Percentiles rank a stretch among this genome's conserved stretches.
These are phyloP conservation scores for Phoxinus dragarum DNA, from an alignment of 2,797 vertebrate species.

Conservation along the genomic window DNA sequence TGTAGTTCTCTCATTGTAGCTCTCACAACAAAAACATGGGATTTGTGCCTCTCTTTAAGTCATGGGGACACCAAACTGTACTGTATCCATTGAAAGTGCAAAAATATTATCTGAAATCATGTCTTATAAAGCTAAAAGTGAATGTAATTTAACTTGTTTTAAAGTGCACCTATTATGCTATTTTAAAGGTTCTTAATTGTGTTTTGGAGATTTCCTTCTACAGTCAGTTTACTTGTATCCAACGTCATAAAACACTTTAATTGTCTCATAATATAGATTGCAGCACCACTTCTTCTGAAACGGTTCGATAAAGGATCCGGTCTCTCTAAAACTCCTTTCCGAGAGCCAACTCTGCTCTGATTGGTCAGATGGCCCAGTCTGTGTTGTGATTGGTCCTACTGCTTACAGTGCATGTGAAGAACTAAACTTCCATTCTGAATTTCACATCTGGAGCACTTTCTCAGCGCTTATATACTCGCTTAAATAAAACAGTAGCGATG, in stretches of 20 bases:
- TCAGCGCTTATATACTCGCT: not conserved
- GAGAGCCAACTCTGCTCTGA: not conserved
- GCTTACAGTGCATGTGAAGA: not conserved
- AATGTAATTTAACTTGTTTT: not conserved
- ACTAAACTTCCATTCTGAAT: not conserved
- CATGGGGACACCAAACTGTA: not conserved
- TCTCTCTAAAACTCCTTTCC: not conserved
- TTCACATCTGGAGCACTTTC: not conserved
- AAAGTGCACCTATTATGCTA: not conserved
- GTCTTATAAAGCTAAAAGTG: not conserved
- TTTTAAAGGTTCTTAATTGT: not conserved
- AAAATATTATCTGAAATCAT: not conserved
- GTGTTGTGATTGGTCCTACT: not conserved
- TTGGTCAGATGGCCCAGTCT: not conserved
- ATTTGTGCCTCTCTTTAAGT: not conserved
- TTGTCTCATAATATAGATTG: not conserved
- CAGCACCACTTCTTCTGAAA: not conserved
- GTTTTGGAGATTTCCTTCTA: not conserved
- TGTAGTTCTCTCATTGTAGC: not conserved
- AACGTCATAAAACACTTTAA: not conserved
- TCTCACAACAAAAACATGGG: not conserved
- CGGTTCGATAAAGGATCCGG: not conserved
- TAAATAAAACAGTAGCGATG: not conserved
- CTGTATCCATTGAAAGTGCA: not conserved
- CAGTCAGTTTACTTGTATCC: not conserved